A percentile compares a stretch with the other conserved stretches of the same genome.
phyloP scores from a whole-genome alignment of 2,797 vertebrate species.

The Trachops cirrhosus region DNA sequence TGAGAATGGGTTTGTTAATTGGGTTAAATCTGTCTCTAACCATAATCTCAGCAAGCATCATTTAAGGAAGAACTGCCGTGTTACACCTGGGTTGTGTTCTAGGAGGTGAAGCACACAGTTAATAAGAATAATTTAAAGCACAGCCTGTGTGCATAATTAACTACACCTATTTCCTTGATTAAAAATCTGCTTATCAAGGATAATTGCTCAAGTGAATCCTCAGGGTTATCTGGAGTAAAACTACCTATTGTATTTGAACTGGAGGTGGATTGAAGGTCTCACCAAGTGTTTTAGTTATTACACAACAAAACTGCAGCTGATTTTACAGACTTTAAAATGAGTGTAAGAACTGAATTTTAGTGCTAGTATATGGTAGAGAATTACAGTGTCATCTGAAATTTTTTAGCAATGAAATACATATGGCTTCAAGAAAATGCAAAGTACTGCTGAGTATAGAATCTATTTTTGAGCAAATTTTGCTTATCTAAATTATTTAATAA shows the following conservation, averaged over 20 bases:
- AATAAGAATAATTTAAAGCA: conserved; percentile 80
- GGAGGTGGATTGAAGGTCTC: conserved; percentile 59
- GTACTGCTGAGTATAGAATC: background rate
- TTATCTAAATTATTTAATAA: background rate
- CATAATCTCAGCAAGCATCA: conserved; percentile 72
- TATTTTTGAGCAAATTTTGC: background rate
- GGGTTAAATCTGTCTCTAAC: conserved; percentile 76
- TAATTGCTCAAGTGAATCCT: conserved; percentile 71
- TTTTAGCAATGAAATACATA: background rate
- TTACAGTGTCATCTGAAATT: background rate
- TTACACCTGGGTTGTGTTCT: conserved; percentile 73
- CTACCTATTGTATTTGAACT: conserved; percentile 59
- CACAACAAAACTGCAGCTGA: background rate
- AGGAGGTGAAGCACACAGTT: conserved; percentile 72
- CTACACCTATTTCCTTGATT: conserved; percentile 80
- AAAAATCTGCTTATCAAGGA: conserved; percentile 81
- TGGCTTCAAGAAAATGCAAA: background rate
- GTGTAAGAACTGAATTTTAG: conserved; percentile 29
- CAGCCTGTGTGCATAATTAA: conserved; percentile 81
- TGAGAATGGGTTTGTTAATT: conserved; percentile 78
- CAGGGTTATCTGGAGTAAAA: conserved; percentile 66
- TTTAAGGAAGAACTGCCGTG: conserved; percentile 65
- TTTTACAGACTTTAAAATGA: conserved; percentile 57
- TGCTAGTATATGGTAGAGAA: background rate
- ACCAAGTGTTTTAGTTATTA: conserved; percentile 44